Evolutionary conservation across 2,797 vertebrate genomes (phyloP), one percentile per base, ranked within the genome.

Genomic region (Acrossocheilus wenchowensis): DNA sequence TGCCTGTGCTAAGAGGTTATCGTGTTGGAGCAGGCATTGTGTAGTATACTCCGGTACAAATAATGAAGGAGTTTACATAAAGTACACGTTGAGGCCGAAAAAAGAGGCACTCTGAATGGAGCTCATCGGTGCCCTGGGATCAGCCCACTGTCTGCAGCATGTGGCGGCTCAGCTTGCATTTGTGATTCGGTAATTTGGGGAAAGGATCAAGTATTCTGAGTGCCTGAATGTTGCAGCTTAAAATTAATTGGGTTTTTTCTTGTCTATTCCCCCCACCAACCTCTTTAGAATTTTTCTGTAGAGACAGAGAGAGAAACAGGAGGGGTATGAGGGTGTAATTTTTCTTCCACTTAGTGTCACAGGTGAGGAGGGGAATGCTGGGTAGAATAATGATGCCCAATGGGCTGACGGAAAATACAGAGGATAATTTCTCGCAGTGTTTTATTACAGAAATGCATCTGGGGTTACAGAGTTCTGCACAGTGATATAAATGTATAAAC

Each of bases 241-340:
- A 92, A 93, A 90, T 92, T 87, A 94, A 94, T 93, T 93, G 89
- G 75, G 90, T 92, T 92, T 81, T 73, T 72, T 77, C 79, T 81
- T 36, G 69, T 90, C 91, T 92, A 86, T 73, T 11, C 66, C 77
- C 83, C 54, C 77, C 81, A 71, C 57, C 80, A 52, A 72, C 82
- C 88, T 87, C 36, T 80, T 85, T 85, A 85, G 86, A 86, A 87
- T 1, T 54, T 50, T 90, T 82, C 86, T 87, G 88, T 62, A 30
- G 26, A 74, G 30, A 45, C 11, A 36, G 17, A 50, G 45, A 41
- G 39, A 39, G 82, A 81, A 57, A 73, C 60, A 54, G 34, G 80
- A 89, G 84, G 78, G 73, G 87, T 82, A 78, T 73, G 83, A 57
- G 36, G 71, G 87, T 87, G 89, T 90, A 45, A 89, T 93, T 92